phyloP scores from a whole-genome alignment of 2,797 vertebrate genomes.

The Centropyge bicolor region DNA sequence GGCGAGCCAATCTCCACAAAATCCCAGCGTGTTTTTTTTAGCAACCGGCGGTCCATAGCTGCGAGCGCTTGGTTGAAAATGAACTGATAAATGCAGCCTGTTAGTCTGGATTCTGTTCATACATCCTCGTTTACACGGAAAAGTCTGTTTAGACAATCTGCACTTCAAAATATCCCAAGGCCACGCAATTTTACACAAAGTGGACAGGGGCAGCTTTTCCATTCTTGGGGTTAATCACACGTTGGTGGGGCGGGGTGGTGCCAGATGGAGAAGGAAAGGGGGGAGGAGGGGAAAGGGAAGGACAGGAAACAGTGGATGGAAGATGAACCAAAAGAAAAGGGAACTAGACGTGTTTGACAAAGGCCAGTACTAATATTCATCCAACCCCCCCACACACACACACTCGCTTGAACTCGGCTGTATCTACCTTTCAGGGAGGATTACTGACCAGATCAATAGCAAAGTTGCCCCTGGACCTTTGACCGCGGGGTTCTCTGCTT shows the following conservation, averaged over 20 bases:
- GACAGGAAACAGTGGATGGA: slow-evolving; percentile 3
- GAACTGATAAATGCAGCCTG: slow-evolving; percentile 39
- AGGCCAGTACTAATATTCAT: slow-evolving; percentile 15
- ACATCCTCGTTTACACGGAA: slow-evolving; percentile 50
- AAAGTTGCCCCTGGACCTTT: slow-evolving; percentile 45
- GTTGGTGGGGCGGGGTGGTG: slow-evolving; percentile 25
- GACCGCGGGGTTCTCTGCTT: slow-evolving; percentile 29
- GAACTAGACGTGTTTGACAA: slow-evolving; percentile 20
- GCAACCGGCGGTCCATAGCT: slow-evolving; percentile 45
- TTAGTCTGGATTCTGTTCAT: slow-evolving; percentile 24
- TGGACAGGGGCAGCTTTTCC: slow-evolving; percentile 44
- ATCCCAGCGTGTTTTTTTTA: slow-evolving; percentile 25
- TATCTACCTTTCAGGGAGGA: slow-evolving; percentile 6
- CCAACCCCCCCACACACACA: slow-evolving; percentile 9
- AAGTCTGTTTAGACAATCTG: slow-evolving; percentile 45
- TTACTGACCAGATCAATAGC: slow-evolving; percentile 40
- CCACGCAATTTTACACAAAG: slow-evolving; percentile 46
- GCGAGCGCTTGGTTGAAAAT: slow-evolving; percentile 38
- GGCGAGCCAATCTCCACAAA: slow-evolving; percentile 33
- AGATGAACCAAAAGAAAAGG: not conserved
- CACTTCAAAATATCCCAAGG: slow-evolving; percentile 62
- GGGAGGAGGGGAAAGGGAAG: not conserved
- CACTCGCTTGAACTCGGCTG: not conserved
- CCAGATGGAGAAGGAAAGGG: not conserved
- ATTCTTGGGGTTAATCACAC: slow-evolving; percentile 64